A percentile compares a stretch with the other conserved stretches of the same genome.
phyloP scores from a whole-genome alignment of 2,797 vertebrate species.

The Mus minutoides region DNA sequence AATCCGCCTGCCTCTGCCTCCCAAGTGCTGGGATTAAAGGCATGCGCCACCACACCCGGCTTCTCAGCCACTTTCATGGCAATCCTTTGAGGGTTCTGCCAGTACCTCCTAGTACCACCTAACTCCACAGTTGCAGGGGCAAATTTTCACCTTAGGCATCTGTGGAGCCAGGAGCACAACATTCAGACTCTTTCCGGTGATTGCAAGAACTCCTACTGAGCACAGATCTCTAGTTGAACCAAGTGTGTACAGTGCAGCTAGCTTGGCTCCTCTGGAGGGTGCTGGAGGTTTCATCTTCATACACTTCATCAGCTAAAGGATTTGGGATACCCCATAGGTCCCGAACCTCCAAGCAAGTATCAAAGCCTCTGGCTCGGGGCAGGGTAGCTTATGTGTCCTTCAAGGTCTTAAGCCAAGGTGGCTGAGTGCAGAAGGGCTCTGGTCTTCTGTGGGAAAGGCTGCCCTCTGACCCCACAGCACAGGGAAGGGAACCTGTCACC shows the following conservation, averaged over 20 bases:
- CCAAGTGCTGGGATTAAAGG: too few relatives aligned
- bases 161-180: fast-evolving
- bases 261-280: background rate
- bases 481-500: background rate
- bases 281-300: background rate
- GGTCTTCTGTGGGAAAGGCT: too few relatives aligned
- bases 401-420: background rate
- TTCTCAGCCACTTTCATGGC: background rate
- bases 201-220: too few relatives aligned
- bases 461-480: too few relatives aligned
- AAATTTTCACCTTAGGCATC: background rate
- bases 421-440: background rate
- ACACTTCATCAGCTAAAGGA: background rate
- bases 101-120: background rate
- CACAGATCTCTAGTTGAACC: background rate
- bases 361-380: background rate
- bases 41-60: too few relatives aligned
- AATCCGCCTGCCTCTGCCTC: too few relatives aligned
- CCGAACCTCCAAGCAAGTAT: too few relatives aligned
- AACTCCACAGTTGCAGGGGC: background rate
- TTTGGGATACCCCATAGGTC: background rate
- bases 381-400: background rate
- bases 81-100: background rate
- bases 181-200: background rate
- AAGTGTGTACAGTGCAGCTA: background rate